Conservation (phyloP, 2,888 invertebrate genomes). For the Odontocerum albicorne region DNA sequence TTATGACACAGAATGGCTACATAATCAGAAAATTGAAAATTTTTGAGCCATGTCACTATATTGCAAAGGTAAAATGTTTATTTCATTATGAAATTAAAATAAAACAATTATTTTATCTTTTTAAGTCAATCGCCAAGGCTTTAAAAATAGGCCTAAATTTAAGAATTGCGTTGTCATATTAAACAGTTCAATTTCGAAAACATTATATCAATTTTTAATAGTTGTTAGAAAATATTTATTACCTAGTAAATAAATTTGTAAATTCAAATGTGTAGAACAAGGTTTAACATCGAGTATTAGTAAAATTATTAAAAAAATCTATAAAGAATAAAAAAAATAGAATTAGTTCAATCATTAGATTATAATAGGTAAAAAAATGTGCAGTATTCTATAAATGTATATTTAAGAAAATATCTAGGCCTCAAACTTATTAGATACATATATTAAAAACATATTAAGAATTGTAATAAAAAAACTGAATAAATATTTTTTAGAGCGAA, state of each 20-base stretch:
- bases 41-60: no score
- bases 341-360: slow-evolving; percentile 16
- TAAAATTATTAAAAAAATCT: no score
- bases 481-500: no score
- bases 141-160: slow-evolving; percentile 22
- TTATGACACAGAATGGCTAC: no score
- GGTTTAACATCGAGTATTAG: slow-evolving; percentile 23
- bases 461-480: no score
- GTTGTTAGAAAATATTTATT: not conserved
- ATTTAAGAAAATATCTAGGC: slow-evolving; percentile 1
- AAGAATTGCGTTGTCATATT: not conserved
- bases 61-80: no score
- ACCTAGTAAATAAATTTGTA: not conserved
- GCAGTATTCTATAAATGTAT: slow-evolving; percentile 27
- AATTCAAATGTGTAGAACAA: not conserved
- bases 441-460: no score
- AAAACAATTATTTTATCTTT: not conserved
- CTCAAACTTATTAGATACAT: no score
- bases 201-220: not conserved
- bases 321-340: slow-evolving; percentile 13
- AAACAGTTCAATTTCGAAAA: slow-evolving; percentile 5
- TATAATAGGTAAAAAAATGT: slow-evolving; percentile 20
- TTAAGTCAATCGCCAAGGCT: slow-evolving; percentile 25
- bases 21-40: no score
- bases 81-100: no score